These are phyloP conservation scores for Aromia moschata DNA, from an alignment of 2,888 invertebrate species.

Conservation along the genomic window DNA sequence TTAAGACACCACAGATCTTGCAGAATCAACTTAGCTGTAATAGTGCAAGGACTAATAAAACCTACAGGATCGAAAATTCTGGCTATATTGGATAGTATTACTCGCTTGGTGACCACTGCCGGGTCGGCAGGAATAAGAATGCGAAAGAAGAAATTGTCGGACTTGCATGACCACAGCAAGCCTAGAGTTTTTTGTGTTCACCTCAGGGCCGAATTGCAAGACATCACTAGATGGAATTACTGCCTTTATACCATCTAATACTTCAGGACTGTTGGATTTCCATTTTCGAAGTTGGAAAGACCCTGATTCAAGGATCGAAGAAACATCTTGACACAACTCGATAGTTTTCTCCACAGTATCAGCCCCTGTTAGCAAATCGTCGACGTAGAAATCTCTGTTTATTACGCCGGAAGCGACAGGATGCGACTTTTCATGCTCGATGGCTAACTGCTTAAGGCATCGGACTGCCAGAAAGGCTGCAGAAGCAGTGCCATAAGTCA, in stretches of 20 bases:
- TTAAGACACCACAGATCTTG: constrained; percentile 8
- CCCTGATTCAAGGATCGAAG: constrained; percentile 4
- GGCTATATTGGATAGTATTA: constrained; percentile 9
- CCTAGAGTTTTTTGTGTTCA: constrained; percentile 20
- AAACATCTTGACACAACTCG: neutral
- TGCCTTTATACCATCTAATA: neutral
- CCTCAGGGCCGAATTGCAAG: constrained; percentile 1
- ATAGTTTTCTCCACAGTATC: constrained; percentile 7
- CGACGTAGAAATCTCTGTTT: constrained; percentile 26
- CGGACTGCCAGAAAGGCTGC: constrained; percentile 23
- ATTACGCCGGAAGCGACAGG: constrained; percentile 22
- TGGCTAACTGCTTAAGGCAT: constrained; percentile 26
- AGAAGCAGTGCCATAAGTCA: constrained; percentile 25
- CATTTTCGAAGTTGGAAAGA: constrained; percentile 17
- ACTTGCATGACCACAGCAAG: constrained; percentile 15
- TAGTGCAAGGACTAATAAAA: neutral
- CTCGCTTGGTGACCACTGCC: constrained; percentile 4
- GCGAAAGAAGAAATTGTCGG: neutral
- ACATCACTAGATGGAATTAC: neutral
- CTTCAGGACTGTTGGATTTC: constrained; percentile 7
- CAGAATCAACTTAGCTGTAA: constrained; percentile 2
- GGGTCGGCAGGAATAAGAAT: neutral
- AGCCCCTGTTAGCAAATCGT: constrained; percentile 27
- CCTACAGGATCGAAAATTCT: neutral
- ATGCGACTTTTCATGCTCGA: constrained; percentile 5